Conservation (phyloP, 1,140 invertebrate species). For the Apocrypta bakeri region DNA sequence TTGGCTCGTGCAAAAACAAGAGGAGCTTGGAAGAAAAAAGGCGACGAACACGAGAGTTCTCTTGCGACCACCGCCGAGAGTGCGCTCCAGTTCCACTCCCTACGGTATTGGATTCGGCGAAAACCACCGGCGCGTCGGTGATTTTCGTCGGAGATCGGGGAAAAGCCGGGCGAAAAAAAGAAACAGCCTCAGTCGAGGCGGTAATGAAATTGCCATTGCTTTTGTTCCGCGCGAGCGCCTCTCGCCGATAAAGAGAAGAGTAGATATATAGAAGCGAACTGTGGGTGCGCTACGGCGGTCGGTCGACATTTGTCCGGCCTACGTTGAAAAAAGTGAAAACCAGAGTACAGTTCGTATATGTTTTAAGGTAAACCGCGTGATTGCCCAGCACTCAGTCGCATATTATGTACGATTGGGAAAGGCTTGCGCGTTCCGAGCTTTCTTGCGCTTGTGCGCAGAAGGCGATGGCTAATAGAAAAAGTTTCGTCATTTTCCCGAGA, state of each 20-base stretch:
- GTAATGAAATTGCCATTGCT: slow-evolving; percentile 51
- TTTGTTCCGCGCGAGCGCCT: slow-evolving; percentile 34
- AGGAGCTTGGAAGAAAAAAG: background rate
- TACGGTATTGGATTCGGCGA: background rate
- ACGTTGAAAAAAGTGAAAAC: slow-evolving; percentile 31
- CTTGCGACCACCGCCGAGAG: background rate
- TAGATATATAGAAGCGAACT: too few species aligned
- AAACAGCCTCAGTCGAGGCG: background rate
- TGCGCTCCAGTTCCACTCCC: background rate
- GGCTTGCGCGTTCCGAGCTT: background rate
- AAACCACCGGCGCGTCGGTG: background rate
- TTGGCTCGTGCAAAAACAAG: slow-evolving; percentile 24
- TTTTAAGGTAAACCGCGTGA: slow-evolving; percentile 21
- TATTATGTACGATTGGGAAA: slow-evolving; percentile 12
- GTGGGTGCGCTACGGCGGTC: too few species aligned
- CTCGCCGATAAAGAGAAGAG: background rate
- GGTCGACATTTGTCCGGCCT: background rate
- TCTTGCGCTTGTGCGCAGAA: too few species aligned
- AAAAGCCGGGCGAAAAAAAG: slow-evolving; percentile 1
- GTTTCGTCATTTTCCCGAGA: too few species aligned
- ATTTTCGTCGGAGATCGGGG: background rate
- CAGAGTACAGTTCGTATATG: background rate
- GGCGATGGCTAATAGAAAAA: too few species aligned
- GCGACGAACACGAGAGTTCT: background rate
- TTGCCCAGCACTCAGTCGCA: slow-evolving; percentile 9